Conservation (phyloP, 1,140 invertebrate species). For the Laupala kohalensis region DNA sequence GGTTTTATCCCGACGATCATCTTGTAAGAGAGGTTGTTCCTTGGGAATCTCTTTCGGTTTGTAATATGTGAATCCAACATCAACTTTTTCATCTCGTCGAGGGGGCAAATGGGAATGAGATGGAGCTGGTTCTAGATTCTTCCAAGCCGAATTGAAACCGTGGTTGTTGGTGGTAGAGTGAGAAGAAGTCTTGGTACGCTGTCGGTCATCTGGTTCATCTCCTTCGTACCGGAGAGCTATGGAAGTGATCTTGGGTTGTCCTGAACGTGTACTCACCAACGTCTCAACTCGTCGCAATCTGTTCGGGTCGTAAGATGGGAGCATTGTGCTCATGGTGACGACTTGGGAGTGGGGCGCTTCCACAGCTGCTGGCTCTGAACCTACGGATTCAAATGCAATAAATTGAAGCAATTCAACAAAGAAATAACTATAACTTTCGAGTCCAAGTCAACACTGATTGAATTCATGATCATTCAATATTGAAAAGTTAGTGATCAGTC, state of each 20-base stretch:
- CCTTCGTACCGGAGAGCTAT: conserved; percentile 10
- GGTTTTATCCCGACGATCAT: background rate
- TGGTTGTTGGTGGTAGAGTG: background rate
- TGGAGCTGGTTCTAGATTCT: background rate
- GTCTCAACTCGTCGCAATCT: conserved; percentile 5
- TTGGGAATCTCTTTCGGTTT: background rate
- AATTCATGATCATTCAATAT: too few relatives aligned
- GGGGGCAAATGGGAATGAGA: background rate
- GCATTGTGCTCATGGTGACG: background rate
- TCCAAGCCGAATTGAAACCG: background rate
- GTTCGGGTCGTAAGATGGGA: conserved; percentile 8
- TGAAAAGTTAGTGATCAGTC: too few relatives aligned
- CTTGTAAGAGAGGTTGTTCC: background rate
- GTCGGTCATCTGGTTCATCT: background rate
- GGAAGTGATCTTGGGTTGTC: conserved; percentile 13
- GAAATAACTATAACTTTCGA: too few relatives aligned
- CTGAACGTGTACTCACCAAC: conserved; percentile 8
- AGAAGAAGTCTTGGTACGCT: background rate
- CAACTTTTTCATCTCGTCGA: background rate
- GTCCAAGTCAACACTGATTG: too few relatives aligned
- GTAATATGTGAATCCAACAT: background rate
- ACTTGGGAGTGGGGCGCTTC: background rate
- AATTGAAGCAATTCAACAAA: too few relatives aligned
- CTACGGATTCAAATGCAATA: too few relatives aligned
- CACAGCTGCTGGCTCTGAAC: background rate